Evolutionary conservation across 2,888 invertebrate genomes (phyloP).

Genomic region (Machimus rusticus): DNA sequence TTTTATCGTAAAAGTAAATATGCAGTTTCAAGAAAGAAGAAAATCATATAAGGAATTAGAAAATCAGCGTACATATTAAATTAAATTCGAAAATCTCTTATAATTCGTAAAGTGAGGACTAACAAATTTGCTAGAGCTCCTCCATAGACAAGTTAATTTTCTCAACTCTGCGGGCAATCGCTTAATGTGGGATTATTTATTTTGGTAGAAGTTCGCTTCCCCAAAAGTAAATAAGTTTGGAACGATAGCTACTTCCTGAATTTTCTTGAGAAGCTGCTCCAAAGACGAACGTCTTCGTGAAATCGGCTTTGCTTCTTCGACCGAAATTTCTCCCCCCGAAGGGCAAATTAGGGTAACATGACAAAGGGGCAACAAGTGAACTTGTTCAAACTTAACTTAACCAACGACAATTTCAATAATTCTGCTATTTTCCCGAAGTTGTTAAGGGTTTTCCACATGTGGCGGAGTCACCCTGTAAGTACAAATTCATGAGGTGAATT

Average conservation of each 20-base stretch:
- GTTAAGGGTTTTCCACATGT: background rate
- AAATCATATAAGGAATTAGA: background rate
- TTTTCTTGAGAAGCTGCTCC: background rate
- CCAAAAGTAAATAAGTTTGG: background rate
- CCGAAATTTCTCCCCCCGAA: background rate
- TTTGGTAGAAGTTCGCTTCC: background rate
- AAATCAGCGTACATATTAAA: background rate
- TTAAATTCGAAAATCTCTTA: background rate
- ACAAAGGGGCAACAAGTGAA: background rate
- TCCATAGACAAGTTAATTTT: background rate
- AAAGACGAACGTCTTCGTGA: background rate
- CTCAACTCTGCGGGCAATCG: background rate
- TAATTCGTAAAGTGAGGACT: background rate
- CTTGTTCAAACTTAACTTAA: background rate
- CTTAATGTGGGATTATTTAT: background rate
- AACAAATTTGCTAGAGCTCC: background rate
- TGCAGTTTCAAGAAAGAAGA: background rate
- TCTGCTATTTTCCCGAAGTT: background rate
- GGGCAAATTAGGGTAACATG: background rate
- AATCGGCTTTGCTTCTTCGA: background rate
- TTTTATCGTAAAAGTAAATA: too few relatives aligned
- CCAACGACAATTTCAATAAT: background rate
- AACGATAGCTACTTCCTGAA: background rate
- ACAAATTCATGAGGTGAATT: background rate
- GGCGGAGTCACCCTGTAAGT: background rate